Evolutionary conservation across 2,797 vertebrate genomes (phyloP), one percentile per base, ranked within the genome.

Genomic region (Neopelma chrysocephalum): DNA sequence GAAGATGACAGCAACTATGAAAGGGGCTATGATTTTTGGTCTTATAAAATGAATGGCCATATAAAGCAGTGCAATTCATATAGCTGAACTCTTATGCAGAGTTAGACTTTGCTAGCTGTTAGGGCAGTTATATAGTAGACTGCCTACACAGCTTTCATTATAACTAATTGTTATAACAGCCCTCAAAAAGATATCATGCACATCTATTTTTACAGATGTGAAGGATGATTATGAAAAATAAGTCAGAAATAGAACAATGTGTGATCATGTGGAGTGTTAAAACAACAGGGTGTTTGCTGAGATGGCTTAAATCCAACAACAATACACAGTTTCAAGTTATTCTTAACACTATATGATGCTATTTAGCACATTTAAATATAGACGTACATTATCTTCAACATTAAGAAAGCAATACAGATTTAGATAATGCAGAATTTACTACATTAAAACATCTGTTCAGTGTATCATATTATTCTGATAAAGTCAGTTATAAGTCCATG

Each of bases 201-300:
- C 12, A 32, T 36, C 34, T 83, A 38, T 65, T 82, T 89, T 78
- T 53, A 58, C 92, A 40, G 43, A 82, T 43, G 19, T 42, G 48
- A 86, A 84, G 34, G 60, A 82, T 5, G 10, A 53, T 57, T 73
- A 80, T 75, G 48, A 82, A 77, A 84, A 83, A 58, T 45, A 89
- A 88, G 29, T 53, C 57, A 84, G 27, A 96, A 95, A 94, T 48
- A 94, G 78, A 83, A 85, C 56, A 84, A 48, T 14, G 21, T 75
- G 60, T 45, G 25, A 83, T 68, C 69, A 53, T 42, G 11, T 34
- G 10, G 27, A 42, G 13, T 65, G 18, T 40, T n/a, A 82, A 79
- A 85, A 79, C 60, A 93, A 42, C 79, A 68, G 51, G 50, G 11
- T 11, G 5, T 48, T 94, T 88, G 26, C 14, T 88, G 69, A 81